phyloP scores from a whole-genome alignment of 1,140 invertebrate genomes.

The Drosophila nigromelanica region DNA sequence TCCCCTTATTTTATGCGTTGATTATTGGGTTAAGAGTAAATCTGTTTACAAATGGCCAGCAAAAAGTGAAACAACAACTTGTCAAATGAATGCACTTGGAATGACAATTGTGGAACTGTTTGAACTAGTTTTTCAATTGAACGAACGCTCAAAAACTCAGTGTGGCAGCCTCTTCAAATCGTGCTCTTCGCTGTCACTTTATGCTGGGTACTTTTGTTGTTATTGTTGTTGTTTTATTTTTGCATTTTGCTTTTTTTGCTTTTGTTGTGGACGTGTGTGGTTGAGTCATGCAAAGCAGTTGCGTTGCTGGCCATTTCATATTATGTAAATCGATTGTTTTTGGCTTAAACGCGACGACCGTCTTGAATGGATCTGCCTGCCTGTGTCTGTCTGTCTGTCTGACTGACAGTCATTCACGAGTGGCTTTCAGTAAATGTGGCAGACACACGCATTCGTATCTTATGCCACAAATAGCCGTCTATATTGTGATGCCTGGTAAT shows the following conservation, averaged over 20 bases:
- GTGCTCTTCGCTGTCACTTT: not conserved
- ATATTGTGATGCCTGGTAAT: conserved; percentile 22
- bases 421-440: not conserved
- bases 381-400: not conserved
- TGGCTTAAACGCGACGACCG: not conserved
- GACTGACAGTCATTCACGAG: too few relatives aligned
- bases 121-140: conserved; percentile 40
- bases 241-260: too few relatives aligned
- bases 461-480: not conserved
- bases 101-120: conserved; percentile 24
- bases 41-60: too few relatives aligned
- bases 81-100: conserved; percentile 25
- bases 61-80: conserved; percentile 2
- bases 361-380: not conserved
- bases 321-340: conserved; percentile 22
- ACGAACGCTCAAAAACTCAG: conserved; percentile 14
- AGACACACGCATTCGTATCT: not conserved
- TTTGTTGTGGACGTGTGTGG: too few relatives aligned
- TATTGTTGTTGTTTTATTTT: too few relatives aligned
- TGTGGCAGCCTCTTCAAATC: conserved; percentile 1
- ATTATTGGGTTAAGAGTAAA: too few relatives aligned
- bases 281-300: conserved; percentile 18
- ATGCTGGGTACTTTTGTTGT: too few relatives aligned
- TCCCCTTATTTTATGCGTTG: too few relatives aligned
- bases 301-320: not conserved